These are phyloP conservation scores for Exaiptasia diaphana DNA, from an alignment of 64 coral and sea anemone species.

Conservation along the genomic window DNA sequence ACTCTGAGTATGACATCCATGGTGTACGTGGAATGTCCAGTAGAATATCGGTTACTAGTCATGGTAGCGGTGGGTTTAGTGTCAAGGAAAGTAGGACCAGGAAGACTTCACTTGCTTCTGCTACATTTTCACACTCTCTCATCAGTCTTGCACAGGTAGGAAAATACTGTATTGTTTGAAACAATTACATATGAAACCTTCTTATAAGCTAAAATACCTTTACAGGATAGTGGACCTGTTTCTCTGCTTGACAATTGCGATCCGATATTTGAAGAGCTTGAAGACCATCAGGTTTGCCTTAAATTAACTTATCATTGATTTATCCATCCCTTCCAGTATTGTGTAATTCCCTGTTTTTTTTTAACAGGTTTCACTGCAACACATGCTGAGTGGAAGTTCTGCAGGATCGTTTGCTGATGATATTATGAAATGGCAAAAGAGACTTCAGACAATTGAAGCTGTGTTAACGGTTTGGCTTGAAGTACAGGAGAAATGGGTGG, in stretches of 20 bases:
- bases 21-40: constrained; percentile 83
- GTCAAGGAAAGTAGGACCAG: constrained; percentile 84
- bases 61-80: constrained; percentile 94
- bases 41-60: constrained; percentile 80
- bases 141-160: constrained; percentile 81
- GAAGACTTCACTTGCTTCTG: constrained; percentile 60
- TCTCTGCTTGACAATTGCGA: constrained; percentile 87
- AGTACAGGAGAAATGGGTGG: constrained; percentile 96
- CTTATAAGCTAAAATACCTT: too few relatives aligned
- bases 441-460: constrained; percentile 91
- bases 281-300: constrained; percentile 80
- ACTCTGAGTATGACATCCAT: constrained; percentile 72
- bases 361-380: constrained; percentile 77
- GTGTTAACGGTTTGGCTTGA: constrained; percentile 94
- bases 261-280: constrained; percentile 97
- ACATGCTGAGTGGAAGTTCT: constrained; percentile 89
- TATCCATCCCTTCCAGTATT: not conserved
- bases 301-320: not conserved
- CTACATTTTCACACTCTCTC: constrained; percentile 81
- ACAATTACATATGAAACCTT: too few relatives aligned
- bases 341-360: not conserved
- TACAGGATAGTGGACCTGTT: constrained; percentile 80
- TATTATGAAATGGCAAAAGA: constrained; percentile 95
- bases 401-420: constrained; percentile 95
- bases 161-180: too few relatives aligned